Evolutionary conservation across 1,140 invertebrate genomes (phyloP), one percentile per base, ranked within the genome.

Genomic region (Pachyrhynchus sulphureomaculatus): DNA sequence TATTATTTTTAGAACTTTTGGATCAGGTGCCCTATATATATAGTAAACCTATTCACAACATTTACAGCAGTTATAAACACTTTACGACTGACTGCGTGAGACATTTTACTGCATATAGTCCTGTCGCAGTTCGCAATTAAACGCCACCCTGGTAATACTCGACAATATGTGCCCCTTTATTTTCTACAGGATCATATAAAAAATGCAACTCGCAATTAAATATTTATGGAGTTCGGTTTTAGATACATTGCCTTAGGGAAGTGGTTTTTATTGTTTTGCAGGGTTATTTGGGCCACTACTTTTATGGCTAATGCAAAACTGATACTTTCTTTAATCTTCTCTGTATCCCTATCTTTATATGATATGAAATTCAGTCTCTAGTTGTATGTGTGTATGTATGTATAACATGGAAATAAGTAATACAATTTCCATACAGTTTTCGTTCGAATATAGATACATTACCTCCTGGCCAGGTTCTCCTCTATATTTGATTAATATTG

Each of bases 11-110:
- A n/a, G 8, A 26, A 26, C 24, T 4, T 4, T 26, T 26, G 24
- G 24, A 57, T 55, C 60, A 62, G 60, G 53, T 62, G 60, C 41
- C 34, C 34, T 20, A 47, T 33, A 15, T 33, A 23, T 34, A 26
- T 41, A 26, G 29, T 6, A 51, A 61, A 4, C 26, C 45, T 44
- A 51, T 41, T 29, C 17, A 62, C 24, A 56, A 18, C 52, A 34
- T 57, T 62, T 62, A 62, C 36, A 41, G 33, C 60, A 9, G 45
- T 49, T 42, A 62, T 62, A 62, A 62, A 62, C 60, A 62, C 52
- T 62, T 62, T 62, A 62, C 60, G 60, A 62, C 42, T 48, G 60
- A 34, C 52, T 49, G 33, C 53, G 21, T 57, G 20, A 2, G 5
- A 49, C 23, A 33, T 48, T 62, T 62, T 56, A 62, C 60, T 62